These are phyloP conservation scores for Diarsia dahlii DNA, from an alignment of 2,888 invertebrate species.

Conservation along the genomic window DNA sequence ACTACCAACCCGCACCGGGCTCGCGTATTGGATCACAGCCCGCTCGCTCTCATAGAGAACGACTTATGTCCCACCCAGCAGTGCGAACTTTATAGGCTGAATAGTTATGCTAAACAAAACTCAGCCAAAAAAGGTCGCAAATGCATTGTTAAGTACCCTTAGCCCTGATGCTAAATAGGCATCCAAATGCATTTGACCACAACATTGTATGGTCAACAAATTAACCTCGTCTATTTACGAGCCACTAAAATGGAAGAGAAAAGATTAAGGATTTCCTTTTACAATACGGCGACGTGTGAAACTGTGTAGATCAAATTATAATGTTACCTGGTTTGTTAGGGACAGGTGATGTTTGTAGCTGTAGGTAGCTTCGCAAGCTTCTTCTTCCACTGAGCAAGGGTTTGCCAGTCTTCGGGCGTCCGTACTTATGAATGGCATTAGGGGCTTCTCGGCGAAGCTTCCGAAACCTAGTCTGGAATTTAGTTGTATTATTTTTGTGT, in stretches of 20 bases:
- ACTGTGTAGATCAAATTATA: slow-evolving; percentile 2
- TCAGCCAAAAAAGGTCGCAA: not conserved
- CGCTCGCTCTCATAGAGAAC: not conserved
- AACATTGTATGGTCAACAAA: slow-evolving; percentile 20
- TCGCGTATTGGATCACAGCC: not conserved
- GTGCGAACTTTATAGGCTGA: not conserved
- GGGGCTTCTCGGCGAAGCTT: slow-evolving; percentile 94
- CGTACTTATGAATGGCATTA: slow-evolving; percentile 93
- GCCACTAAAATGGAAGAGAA: slow-evolving; percentile 26
- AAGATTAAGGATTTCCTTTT: slow-evolving; percentile 44
- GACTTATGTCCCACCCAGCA: not conserved
- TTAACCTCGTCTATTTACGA: slow-evolving; percentile 36
- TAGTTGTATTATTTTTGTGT: not conserved
- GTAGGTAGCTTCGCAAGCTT: slow-evolving; percentile 94
- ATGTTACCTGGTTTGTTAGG: slow-evolving; percentile 92
- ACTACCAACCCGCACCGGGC: not conserved
- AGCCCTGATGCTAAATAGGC: not conserved
- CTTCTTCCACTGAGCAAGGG: slow-evolving; percentile 91
- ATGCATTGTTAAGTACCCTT: not conserved
- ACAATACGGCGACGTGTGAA: slow-evolving; percentile 5
- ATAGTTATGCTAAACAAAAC: too few relatives aligned
- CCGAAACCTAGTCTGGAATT: slow-evolving; percentile 92
- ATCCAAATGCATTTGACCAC: slow-evolving; percentile 1
- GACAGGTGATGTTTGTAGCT: slow-evolving; percentile 94
- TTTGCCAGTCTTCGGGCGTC: slow-evolving; percentile 89